Evolutionary conservation across 2,797 vertebrate species (phyloP).

Genomic region (Lithobates pipiens): DNA sequence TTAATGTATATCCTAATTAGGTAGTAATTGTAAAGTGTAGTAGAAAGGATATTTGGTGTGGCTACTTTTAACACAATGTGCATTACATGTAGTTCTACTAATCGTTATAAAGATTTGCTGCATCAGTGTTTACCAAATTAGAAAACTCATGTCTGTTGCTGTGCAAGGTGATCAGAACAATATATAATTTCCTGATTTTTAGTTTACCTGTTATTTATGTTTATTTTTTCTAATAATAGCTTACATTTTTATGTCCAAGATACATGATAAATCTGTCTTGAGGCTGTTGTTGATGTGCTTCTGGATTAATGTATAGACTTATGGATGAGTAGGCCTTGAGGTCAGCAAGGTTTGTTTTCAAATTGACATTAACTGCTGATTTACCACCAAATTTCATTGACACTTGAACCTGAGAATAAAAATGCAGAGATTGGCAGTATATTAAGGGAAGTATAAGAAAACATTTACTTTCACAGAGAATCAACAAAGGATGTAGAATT

Average conservation of each 20-base stretch:
- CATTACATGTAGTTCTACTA: no score
- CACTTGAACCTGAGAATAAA: slow-evolving; percentile 87
- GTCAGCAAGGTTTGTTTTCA: slow-evolving; percentile 85
- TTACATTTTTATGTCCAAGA: slow-evolving; percentile 91
- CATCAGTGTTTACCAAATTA: no score
- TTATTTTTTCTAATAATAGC: slow-evolving; percentile 51
- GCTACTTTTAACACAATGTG: no score
- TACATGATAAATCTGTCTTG: slow-evolving; percentile 93
- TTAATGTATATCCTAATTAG: no score
- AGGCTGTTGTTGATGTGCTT: slow-evolving; percentile 74
- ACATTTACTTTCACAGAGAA: background rate
- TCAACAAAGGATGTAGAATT: background rate
- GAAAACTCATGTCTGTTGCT: background rate
- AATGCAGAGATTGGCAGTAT: slow-evolving; percentile 5
- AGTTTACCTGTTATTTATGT: no score
- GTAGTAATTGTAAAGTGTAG: no score
- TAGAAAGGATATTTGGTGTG: no score
- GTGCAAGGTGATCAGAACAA: background rate
- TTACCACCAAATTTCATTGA: slow-evolving; percentile 96
- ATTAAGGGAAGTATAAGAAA: background rate
- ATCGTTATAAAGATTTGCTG: no score
- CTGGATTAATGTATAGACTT: slow-evolving; percentile 87
- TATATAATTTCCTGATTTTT: background rate
- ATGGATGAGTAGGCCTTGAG: slow-evolving; percentile 92
- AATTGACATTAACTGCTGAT: slow-evolving; percentile 90